Evolutionary conservation across 2,113 vertebrate species (phyloP).

Genomic region (Bubo bubo): DNA sequence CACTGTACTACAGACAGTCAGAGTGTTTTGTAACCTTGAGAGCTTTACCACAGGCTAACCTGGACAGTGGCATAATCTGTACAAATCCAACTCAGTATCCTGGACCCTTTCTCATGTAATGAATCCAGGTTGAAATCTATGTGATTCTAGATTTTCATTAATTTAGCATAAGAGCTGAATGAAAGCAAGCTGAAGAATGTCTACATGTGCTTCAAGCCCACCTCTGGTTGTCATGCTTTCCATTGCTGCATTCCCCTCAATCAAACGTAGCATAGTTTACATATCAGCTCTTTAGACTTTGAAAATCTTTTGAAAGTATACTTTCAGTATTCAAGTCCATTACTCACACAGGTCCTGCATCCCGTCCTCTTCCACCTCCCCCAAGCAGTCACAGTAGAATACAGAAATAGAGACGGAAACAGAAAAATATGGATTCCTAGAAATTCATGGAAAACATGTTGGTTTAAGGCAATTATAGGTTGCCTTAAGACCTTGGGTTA

Average conservation of each 20-base stretch:
- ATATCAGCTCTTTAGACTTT: not conserved
- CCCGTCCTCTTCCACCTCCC: not conserved
- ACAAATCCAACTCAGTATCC: not conserved
- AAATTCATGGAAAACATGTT: not conserved
- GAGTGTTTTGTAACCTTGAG: fast-evolving
- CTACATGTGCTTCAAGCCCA: not conserved
- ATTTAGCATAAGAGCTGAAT: not conserved
- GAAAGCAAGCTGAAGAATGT: not conserved
- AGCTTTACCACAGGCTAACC: not conserved
- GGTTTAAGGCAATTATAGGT: not conserved
- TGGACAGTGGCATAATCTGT: not conserved
- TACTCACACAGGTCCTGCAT: not conserved
- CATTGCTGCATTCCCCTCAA: not conserved
- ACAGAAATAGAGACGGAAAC: not conserved
- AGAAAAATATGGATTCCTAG: not conserved
- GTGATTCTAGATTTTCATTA: not conserved
- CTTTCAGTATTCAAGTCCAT: not conserved
- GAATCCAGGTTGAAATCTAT: not conserved
- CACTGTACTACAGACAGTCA: not conserved
- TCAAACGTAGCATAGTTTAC: not conserved
- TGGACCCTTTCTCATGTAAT: not conserved
- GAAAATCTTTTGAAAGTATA: not conserved
- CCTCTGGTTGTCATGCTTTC: not conserved
- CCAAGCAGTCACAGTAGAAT: not conserved
- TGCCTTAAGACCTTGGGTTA: not conserved